Percentiles rank a stretch among this genome's conserved stretches.
These are phyloP conservation scores for Dynastes maya DNA, from an alignment of 2,888 invertebrate species.

Conservation along the genomic window DNA sequence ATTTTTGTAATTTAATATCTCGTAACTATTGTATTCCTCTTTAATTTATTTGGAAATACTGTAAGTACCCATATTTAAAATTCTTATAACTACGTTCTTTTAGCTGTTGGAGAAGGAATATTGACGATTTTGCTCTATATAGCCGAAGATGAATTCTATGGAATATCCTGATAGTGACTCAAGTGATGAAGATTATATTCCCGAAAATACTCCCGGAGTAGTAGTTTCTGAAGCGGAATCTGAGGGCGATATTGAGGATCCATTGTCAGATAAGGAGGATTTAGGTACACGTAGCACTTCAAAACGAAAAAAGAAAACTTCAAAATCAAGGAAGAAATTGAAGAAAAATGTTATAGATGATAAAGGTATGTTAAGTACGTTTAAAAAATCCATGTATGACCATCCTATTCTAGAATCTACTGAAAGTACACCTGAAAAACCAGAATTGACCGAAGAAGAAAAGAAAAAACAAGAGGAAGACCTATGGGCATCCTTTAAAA, in stretches of 20 bases:
- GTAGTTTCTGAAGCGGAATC: constrained; percentile 80
- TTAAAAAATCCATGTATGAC: not conserved
- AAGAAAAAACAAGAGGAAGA: constrained; percentile 83
- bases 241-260: constrained; percentile 76
- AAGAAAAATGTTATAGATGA: constrained; percentile 57
- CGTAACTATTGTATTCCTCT: not conserved
- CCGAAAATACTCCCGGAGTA: constrained; percentile 75
- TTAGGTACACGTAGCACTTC: constrained; percentile 57
- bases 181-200: constrained; percentile 86
- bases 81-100: no score
- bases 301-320: constrained; percentile 61
- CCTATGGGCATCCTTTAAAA: constrained; percentile 86
- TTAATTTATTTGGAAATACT: not conserved
- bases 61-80: constrained; percentile 1
- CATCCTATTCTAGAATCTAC: constrained; percentile 29
- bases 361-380: constrained; percentile 46
- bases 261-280: constrained; percentile 73
- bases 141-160: constrained; percentile 54
- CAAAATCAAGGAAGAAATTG: constrained; percentile 60
- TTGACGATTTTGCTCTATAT: not conserved
- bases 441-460: constrained; percentile 73
- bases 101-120: not conserved
- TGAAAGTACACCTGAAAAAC: constrained; percentile 48
- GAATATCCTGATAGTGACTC: constrained; percentile 75
- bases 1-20: constrained; percentile 15